Conservation (phyloP, 2,888 invertebrate species). For the Thalpophila matura region DNA sequence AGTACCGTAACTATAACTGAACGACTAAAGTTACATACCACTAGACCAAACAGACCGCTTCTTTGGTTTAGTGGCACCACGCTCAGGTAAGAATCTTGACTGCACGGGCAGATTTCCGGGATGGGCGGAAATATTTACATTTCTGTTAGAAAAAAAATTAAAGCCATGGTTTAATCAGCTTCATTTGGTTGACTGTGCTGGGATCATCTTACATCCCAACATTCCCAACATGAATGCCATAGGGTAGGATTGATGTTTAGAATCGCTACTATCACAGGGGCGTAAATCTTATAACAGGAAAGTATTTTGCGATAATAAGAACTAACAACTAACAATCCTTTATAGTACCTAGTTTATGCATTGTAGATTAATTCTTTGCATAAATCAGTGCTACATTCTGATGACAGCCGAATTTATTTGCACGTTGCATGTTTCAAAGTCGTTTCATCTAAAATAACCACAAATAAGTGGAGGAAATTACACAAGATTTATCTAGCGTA, state of each 20-base stretch:
- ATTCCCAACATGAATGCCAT: too few species aligned
- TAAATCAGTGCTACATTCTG: constrained; percentile 22
- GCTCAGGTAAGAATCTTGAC: constrained; percentile 6
- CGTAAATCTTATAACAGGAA: too few species aligned
- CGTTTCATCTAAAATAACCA: constrained; percentile 52
- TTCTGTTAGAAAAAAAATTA: constrained; percentile 22
- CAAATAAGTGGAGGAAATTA: constrained; percentile 46
- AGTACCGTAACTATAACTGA: too few species aligned
- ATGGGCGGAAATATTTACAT: not conserved
- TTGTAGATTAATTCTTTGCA: not conserved
- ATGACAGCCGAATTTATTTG: constrained; percentile 18
- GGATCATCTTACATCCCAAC: too few species aligned
- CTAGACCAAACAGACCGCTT: constrained; percentile 42
- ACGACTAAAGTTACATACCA: constrained; percentile 35
- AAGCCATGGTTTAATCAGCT: not conserved
- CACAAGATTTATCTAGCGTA: constrained; percentile 45
- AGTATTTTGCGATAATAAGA: not conserved
- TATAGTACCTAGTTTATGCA: not conserved
- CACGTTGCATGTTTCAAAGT: constrained; percentile 36
- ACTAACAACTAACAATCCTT: not conserved
- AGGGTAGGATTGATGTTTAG: too few species aligned
- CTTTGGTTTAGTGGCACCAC: constrained; percentile 33
- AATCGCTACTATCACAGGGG: too few species aligned
- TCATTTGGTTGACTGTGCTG: too few species aligned
- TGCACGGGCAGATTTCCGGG: not conserved